These are phyloP conservation scores for Acanthisitta chloris DNA, from an alignment of 2,113 vertebrate genomes.

Conservation along the genomic window DNA sequence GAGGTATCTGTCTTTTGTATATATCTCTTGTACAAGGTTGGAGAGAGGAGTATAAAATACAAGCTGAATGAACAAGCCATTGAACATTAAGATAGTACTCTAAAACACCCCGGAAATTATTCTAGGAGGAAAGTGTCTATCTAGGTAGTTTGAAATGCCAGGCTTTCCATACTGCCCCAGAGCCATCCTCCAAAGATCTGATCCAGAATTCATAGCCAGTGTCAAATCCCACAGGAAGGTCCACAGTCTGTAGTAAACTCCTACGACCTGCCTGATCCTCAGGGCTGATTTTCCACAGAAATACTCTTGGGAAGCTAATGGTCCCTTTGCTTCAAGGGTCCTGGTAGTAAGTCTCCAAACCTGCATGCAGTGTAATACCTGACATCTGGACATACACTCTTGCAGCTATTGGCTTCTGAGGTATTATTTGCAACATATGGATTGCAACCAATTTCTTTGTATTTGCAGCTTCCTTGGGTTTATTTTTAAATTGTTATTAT, in stretches of 20 bases:
- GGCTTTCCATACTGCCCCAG: not conserved
- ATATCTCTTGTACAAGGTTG: not conserved
- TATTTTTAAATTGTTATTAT: not conserved
- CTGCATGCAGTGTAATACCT: not conserved
- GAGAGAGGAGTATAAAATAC: not conserved
- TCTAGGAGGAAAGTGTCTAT: not conserved
- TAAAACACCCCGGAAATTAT: not conserved
- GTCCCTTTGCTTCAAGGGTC: not conserved
- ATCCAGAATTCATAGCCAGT: not conserved
- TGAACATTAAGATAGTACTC: not conserved
- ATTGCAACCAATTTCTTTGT: not conserved
- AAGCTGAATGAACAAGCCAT: not conserved
- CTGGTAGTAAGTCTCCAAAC: not conserved
- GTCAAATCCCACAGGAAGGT: not conserved
- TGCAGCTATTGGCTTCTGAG: not conserved
- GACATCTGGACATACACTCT: rapidly evolving
- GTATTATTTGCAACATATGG: not conserved
- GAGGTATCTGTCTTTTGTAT: no score
- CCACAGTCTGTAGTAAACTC: not conserved
- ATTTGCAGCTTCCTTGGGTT: not conserved
- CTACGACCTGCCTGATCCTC: not conserved
- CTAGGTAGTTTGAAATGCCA: not conserved
- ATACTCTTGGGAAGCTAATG: not conserved
- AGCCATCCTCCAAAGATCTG: not conserved
- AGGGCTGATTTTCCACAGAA: not conserved